Base-by-base conservation (phyloP, 2,113 vertebrate species). In the Astur gentilis region DNA sequence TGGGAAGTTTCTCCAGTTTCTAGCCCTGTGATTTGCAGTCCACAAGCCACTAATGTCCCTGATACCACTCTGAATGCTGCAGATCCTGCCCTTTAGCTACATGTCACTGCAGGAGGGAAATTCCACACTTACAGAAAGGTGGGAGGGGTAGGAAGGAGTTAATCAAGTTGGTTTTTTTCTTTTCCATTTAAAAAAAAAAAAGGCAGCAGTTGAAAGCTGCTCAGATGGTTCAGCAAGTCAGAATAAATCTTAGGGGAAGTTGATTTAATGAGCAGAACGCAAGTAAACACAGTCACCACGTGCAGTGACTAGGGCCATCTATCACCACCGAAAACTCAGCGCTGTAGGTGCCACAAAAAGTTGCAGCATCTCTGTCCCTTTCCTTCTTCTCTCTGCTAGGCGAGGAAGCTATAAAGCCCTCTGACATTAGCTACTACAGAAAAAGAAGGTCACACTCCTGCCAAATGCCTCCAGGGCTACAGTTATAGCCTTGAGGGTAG, bases 61-160 rank as follows among this genome's bases (percentile, higher is more conserved):
- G 16, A 29, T 83, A 71, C 29, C 5, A 11, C 34, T 77, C 62
- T 77, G 82, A 87, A 67, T 23, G 38, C 42, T 54, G 45, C 13
- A 0, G 1, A 82, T 89, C 52, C 65, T 89, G 57, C 34, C 77
- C 44, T 95, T 80, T 38, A 84, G 16, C 25, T 27, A 61, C 9
- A 4, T 47, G 84, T 91, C 87, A 65, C 18, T 11, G 13, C 1
- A 5, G 73, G 78, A 95, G 66, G 81, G 91, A 89, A 97, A 95
- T 83, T 89, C 77, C 73, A 89, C 12, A 2, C 64, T 78, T 49
- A 71, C 27, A 92, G 57, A 90, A 87, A 81, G 40, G 67, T 90
- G 65, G 81, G 86, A 95, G 83, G 54, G 26, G 49, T 57, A 80
- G 64, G 87, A 93, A 91, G 58, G 73, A 95, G 91, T 94, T 96